A percentile compares a stretch with the other conserved stretches of the same genome.
Evolutionary conservation across 2,888 invertebrate genomes (phyloP).

Genomic region (Drosophila prostipennis): DNA sequence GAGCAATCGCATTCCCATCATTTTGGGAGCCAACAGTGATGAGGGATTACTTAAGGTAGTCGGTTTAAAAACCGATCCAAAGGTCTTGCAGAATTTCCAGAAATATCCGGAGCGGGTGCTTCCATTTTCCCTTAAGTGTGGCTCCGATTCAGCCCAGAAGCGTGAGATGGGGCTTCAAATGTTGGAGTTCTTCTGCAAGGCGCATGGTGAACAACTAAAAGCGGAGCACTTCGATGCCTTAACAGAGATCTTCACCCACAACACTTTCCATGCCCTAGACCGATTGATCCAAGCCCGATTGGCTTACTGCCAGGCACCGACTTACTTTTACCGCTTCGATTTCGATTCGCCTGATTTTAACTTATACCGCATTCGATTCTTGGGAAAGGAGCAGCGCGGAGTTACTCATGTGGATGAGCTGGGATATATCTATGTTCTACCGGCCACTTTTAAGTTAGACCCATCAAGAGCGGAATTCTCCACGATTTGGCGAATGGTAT

Average conservation of each 20-base stretch:
- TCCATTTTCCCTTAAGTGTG: slow-evolving; percentile 21
- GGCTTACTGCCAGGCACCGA: slow-evolving; percentile 64
- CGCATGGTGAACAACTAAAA: slow-evolving; percentile 26
- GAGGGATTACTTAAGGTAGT: slow-evolving; percentile 58
- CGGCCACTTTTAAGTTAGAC: slow-evolving; percentile 55
- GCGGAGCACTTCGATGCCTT: slow-evolving; percentile 51
- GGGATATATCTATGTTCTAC: slow-evolving; percentile 74
- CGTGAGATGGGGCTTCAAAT: slow-evolving; percentile 52
- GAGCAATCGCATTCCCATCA: slow-evolving; percentile 79
- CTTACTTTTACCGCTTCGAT: slow-evolving; percentile 81
- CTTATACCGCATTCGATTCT: slow-evolving; percentile 67
- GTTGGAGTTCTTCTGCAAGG: slow-evolving; percentile 62
- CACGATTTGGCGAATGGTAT: slow-evolving; percentile 72
- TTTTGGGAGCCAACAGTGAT: slow-evolving; percentile 76
- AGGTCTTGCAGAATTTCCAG: not conserved
- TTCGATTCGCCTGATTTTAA: slow-evolving; percentile 81
- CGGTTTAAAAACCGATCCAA: slow-evolving; percentile 14
- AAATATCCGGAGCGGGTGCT: slow-evolving; percentile 45
- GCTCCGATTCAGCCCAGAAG: slow-evolving; percentile 17
- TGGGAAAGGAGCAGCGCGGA: slow-evolving; percentile 63
- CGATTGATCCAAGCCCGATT: slow-evolving; percentile 71
- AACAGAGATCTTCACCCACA: slow-evolving; percentile 65
- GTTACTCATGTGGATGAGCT: slow-evolving; percentile 77
- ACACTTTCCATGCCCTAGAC: slow-evolving; percentile 69
- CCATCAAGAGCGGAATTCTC: slow-evolving; percentile 65